Evolutionary conservation across 1,140 invertebrate genomes (phyloP).

Genomic region (Hylaeus anthracinus): DNA sequence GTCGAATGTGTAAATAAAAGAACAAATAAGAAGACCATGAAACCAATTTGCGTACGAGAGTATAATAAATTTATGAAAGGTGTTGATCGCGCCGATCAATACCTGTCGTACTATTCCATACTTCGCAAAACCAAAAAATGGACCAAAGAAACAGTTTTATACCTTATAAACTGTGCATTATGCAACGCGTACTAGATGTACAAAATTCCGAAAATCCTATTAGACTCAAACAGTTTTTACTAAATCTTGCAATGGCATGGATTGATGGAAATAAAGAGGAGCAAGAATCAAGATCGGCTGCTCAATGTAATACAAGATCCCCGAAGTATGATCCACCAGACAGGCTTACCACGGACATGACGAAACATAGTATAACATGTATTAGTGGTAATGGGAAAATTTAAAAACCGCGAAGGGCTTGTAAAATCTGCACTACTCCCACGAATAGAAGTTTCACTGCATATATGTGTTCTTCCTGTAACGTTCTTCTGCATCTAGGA

Average conservation of each 20-base stretch:
- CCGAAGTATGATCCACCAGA: slow-evolving; percentile 14
- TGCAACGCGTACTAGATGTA: slow-evolving; percentile 20
- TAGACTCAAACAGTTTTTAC: slow-evolving; percentile 29
- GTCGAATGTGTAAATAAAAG: background rate
- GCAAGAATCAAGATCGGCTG: too few species aligned
- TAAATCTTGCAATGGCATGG: background rate
- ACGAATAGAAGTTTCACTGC: slow-evolving; percentile 33
- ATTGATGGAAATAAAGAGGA: too few species aligned
- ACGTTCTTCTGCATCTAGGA: slow-evolving; percentile 28
- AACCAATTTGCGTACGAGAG: slow-evolving; percentile 7
- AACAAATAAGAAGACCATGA: slow-evolving; percentile 3
- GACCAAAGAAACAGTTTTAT: slow-evolving; percentile 27
- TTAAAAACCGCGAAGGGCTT: slow-evolving; percentile 21
- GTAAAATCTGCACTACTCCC: slow-evolving; percentile 4
- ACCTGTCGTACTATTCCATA: slow-evolving; percentile 29
- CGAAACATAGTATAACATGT: slow-evolving; percentile 14
- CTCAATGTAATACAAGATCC: slow-evolving; percentile 20
- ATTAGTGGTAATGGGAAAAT: slow-evolving; percentile 24
- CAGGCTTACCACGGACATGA: slow-evolving; percentile 18
- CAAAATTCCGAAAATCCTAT: slow-evolving; percentile 23
- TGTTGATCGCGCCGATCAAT: slow-evolving; percentile 39
- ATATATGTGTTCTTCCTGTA: slow-evolving; percentile 36
- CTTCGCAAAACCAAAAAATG: slow-evolving; percentile 31
- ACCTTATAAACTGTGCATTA: slow-evolving; percentile 42
- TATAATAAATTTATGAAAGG: slow-evolving; percentile 44